Conservation (phyloP, 2,113 vertebrate species). For the Chiloscyllium plagiosum region DNA sequence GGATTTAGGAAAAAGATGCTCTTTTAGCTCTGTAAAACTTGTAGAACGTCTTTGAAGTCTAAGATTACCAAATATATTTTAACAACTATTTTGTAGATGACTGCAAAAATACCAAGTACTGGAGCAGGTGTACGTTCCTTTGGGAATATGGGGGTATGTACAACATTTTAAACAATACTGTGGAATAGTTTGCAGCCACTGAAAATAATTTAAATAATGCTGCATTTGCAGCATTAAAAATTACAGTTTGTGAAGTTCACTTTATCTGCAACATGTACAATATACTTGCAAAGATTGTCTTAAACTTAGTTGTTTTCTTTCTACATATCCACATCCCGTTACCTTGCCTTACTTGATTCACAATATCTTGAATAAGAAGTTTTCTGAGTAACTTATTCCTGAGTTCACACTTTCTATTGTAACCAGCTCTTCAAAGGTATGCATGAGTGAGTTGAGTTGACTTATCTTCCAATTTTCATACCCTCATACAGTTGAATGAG, state of each 20-base stretch:
- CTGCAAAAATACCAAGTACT: constrained; percentile 79
- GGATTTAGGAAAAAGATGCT: neutral
- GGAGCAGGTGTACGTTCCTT: constrained; percentile 68
- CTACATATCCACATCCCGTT: neutral
- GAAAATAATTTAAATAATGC: neutral
- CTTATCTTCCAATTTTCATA: neutral
- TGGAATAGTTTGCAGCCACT: neutral
- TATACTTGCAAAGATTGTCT: neutral
- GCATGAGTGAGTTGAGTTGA: neutral
- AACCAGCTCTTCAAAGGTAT: neutral
- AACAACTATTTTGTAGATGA: constrained; percentile 61
- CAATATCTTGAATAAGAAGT: neutral
- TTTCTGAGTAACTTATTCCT: neutral
- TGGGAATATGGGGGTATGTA: constrained; percentile 75
- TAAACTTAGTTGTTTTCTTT: neutral
- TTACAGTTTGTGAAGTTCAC: neutral
- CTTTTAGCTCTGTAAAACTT: neutral
- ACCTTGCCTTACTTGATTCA: neutral
- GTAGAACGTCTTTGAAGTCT: neutral
- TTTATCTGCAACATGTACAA: neutral
- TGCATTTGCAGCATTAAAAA: neutral
- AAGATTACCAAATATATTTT: neutral
- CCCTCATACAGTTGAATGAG: neutral
- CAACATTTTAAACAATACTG: neutral
- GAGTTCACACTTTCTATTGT: neutral